phyloP scores from a whole-genome alignment of 2,113 vertebrate species.

The Paratilapia polleni region DNA sequence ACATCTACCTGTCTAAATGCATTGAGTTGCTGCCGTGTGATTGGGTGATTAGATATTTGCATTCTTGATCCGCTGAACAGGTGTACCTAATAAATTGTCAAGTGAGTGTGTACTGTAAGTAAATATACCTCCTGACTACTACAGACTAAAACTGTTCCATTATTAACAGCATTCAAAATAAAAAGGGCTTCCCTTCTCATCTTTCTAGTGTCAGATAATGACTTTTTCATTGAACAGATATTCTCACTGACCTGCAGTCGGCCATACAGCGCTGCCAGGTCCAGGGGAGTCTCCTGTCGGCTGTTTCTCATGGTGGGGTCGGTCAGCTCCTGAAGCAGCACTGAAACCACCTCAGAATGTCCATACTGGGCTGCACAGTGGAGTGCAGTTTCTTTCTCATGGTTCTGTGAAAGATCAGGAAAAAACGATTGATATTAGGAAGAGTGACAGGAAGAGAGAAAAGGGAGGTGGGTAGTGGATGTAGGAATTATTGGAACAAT shows the following conservation, averaged over 20 bases:
- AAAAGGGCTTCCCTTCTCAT: neutral
- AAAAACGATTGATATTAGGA: neutral
- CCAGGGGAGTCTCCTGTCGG: slow-evolving; percentile 91
- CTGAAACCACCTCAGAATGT: slow-evolving; percentile 92
- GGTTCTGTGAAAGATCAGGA: slow-evolving; percentile 83
- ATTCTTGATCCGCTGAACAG: too few relatives aligned
- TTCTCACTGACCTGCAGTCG: slow-evolving; percentile 81
- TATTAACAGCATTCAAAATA: neutral
- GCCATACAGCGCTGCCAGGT: slow-evolving; percentile 94
- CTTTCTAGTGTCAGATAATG: neutral
- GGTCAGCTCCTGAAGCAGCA: slow-evolving; percentile 92
- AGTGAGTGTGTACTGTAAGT: neutral
- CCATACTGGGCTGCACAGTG: slow-evolving; percentile 97
- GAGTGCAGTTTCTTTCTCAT: slow-evolving; percentile 93
- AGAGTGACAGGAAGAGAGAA: neutral
- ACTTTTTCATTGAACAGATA: neutral
- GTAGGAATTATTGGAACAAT: slow-evolving; percentile 12
- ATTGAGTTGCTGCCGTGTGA: neutral
- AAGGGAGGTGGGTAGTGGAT: neutral
- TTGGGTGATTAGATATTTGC: neutral
- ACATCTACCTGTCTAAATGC: neutral
- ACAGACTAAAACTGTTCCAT: neutral
- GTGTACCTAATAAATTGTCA: too few relatives aligned
- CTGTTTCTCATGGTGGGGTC: slow-evolving; percentile 96
- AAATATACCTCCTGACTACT: neutral